phyloP scores from a whole-genome alignment of 2,113 vertebrate species.

The Hippocampus barbouri region DNA sequence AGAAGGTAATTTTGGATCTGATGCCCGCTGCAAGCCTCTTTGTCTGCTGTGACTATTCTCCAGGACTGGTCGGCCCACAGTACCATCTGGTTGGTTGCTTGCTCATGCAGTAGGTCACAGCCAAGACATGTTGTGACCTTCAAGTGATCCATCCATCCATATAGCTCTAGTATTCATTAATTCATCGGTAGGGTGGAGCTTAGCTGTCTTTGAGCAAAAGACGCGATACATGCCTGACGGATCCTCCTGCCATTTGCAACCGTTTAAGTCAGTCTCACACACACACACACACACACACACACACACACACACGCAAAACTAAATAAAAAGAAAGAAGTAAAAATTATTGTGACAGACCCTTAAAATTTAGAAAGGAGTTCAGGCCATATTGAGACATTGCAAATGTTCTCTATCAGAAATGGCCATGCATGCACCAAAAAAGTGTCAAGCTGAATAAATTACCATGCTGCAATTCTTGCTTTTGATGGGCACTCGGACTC shows the following conservation, averaged over 20 bases:
- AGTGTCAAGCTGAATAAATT: not conserved
- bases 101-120: too few species aligned
- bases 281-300: not conserved
- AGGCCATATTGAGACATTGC: not conserved
- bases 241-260: not conserved
- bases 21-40: too few species aligned
- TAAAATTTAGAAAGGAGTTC: not conserved
- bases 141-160: not conserved
- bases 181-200: not conserved
- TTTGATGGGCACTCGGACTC: not conserved
- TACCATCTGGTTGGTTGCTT: too few species aligned
- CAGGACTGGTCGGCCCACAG: too few species aligned
- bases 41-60: too few species aligned
- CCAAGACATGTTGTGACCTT: too few species aligned
- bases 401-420: not conserved
- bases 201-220: not conserved
- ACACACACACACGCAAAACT: too few species aligned
- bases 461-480: not conserved
- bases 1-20: too few species aligned
- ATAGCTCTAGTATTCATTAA: not conserved
- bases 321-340: not conserved
- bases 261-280: not conserved
- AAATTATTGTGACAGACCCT: not conserved
- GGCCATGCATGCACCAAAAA: not conserved
- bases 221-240: not conserved